Conservation (phyloP, 1,140 invertebrate genomes). For the Drosophila yakuba region DNA sequence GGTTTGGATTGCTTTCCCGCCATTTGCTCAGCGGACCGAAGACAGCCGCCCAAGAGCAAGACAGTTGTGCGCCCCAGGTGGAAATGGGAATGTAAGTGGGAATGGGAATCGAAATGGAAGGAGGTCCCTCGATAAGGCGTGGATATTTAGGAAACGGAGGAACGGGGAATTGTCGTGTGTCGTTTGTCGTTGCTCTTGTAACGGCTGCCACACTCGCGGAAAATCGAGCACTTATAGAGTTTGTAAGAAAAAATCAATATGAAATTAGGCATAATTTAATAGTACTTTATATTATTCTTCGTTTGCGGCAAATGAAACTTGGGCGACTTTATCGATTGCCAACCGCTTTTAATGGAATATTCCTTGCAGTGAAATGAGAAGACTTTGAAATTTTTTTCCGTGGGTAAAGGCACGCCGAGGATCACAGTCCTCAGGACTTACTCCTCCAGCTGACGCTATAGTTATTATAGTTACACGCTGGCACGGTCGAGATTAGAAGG, state of each 20-base stretch:
- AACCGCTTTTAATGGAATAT: too few relatives aligned
- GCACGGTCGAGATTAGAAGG: slow-evolving; percentile 56
- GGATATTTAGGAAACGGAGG: slow-evolving; percentile 9
- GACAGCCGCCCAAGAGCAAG: slow-evolving; percentile 64
- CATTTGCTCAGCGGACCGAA: slow-evolving; percentile 76
- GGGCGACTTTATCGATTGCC: too few relatives aligned
- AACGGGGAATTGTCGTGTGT: slow-evolving; percentile 31
- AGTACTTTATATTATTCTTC: not conserved
- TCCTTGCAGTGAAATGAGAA: not conserved
- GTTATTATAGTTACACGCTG: not conserved
- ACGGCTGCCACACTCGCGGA: slow-evolving; percentile 35
- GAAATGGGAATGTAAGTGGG: slow-evolving; percentile 11
- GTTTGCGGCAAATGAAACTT: too few relatives aligned
- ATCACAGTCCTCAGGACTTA: slow-evolving; percentile 15
- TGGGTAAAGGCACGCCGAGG: not conserved
- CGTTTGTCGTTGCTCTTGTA: slow-evolving; percentile 41
- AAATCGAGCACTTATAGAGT: not conserved
- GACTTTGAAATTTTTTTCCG: not conserved
- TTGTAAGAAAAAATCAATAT: too few relatives aligned
- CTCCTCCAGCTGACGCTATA: slow-evolving; percentile 66
- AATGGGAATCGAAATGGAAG: slow-evolving; percentile 4
- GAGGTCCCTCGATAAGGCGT: slow-evolving; percentile 52
- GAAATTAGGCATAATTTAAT: not conserved
- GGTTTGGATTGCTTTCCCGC: slow-evolving; percentile 65
- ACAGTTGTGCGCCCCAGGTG: slow-evolving; percentile 41